Conservation (phyloP, 2,113 vertebrate genomes). For the Machaerirhynchus nigripectus region DNA sequence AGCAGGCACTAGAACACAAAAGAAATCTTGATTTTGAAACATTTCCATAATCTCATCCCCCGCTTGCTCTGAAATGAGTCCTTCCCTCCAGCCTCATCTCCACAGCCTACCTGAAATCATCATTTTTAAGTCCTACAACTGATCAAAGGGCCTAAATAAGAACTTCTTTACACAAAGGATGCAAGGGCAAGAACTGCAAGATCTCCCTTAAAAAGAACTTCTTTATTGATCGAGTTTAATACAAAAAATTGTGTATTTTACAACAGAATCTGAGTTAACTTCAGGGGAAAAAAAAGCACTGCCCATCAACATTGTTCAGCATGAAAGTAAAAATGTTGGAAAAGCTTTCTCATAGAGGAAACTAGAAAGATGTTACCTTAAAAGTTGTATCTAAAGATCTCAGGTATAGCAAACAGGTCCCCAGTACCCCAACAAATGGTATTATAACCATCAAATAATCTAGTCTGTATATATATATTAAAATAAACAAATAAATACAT, state of each 20-base stretch:
- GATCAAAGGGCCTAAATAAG: background rate
- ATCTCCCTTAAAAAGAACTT: background rate
- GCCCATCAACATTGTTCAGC: background rate
- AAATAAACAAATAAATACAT: background rate
- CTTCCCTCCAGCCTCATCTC: background rate
- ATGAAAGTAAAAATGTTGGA: background rate
- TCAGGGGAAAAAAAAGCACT: background rate
- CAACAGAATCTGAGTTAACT: background rate
- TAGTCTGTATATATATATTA: background rate
- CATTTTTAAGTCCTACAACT: background rate
- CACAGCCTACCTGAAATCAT: background rate
- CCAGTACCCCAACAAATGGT: background rate
- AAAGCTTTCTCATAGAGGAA: background rate
- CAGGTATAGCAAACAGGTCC: background rate
- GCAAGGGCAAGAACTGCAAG: background rate
- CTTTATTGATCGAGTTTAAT: background rate
- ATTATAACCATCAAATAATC: background rate
- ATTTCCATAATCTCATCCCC: background rate
- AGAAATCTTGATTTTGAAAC: slow-evolving; percentile 9
- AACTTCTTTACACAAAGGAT: background rate
- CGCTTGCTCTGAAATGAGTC: background rate
- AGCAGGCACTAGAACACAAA: slow-evolving; percentile 56
- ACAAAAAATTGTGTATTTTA: background rate
- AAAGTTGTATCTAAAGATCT: background rate
- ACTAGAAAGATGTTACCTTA: background rate